Evolutionary conservation across 2,113 vertebrate species (phyloP), one percentile per base, ranked within the genome.

Genomic region (Gallinago media): DNA sequence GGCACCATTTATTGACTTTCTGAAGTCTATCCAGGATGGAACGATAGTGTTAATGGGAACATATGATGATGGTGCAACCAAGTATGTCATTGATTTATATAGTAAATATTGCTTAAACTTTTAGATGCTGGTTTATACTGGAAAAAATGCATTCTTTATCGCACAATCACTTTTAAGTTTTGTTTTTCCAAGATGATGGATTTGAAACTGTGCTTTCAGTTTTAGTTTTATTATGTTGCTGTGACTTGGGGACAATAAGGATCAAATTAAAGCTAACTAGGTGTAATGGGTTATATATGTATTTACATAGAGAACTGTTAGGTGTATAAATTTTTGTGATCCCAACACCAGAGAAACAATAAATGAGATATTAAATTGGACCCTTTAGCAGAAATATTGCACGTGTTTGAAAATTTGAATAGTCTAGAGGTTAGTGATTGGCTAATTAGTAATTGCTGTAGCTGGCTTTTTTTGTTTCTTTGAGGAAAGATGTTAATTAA

Each of bases 1-100:
- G 80, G 98, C 97, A 16, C 98, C 98, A 3, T 95, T 99, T 25
- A 99, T 99, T 94, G 98, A 98, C 72, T 99, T 99, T 96, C 90
- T 99, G 71, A 99, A 99, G 94, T 97, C 95, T 63, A 99, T 99
- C 68, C 97, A 98, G 74, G 98, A 99, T 18, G 99, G 99, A 79
- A 99, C 99, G 0, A 95, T 99, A 23, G 99, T 99, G 61, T 97
- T 99, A 97, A 99, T 99, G 98, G 99, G 98, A 77, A 99, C 99
- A 0, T 99, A 99, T 5, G 99, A 99, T 62, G 99, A 99, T 92
- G 97, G 99, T 40, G 98, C 99, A 42, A 99, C 99, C 85, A 99
- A 99, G 99, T 99, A 98, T 94, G 99, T 98, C 12, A 67, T 47
- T 52, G 47, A 54, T 74, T 78, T 88, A 70, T 65, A 23, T 16